Evolutionary conservation across 2,797 vertebrate species (phyloP), one percentile per base, ranked within the genome.

Genomic region (Morelia viridis): DNA sequence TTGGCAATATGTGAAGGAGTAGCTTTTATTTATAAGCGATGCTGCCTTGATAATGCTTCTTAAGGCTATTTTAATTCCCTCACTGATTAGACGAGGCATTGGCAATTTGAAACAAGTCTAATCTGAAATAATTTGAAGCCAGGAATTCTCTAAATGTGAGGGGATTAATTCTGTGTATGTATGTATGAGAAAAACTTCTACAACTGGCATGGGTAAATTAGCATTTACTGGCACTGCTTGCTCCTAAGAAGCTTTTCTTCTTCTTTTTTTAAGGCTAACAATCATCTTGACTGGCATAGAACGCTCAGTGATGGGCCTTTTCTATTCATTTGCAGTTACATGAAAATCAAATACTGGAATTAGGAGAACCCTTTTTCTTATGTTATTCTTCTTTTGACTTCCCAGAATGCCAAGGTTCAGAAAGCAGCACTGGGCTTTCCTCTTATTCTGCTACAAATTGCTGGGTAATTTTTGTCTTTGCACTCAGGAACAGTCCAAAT

Each of bases 121-220:
- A 85, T 89, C 91, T 92, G 91, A 92, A 89, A 92, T 89, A 85
- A 89, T 89, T 58, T 85, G 91, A 89, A 89, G 76, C 31, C 31
- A 89, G 61, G 86, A 41, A 87, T 88, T 57, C 83, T 88, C 85
- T 90, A 65, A 88, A 58, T 13, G 26, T 46, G 92, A 85, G 35
- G 86, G 61, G 89, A 93, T 93, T 88, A 88, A 41, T 84, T 88
- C 56, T 88, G 71, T 24, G 0, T 83, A 89, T 5, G 50, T 85
- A 62, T 31, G 26, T 50, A 11, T n/a, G 60, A 62, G 62, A 24
- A 90, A 93, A 87, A 24, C 68, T 87, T 83, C 50, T 68, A 68
- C 7, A 57, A 71, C 68, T 90, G 68, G 35, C 56, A 11, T 4
- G 53, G 62, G 31, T 89, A 24, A 65, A 24, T 84, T 90, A 71